Evolutionary conservation across 1,140 invertebrate genomes (phyloP), one percentile per base, ranked within the genome.

Genomic region (Sipha flava): DNA sequence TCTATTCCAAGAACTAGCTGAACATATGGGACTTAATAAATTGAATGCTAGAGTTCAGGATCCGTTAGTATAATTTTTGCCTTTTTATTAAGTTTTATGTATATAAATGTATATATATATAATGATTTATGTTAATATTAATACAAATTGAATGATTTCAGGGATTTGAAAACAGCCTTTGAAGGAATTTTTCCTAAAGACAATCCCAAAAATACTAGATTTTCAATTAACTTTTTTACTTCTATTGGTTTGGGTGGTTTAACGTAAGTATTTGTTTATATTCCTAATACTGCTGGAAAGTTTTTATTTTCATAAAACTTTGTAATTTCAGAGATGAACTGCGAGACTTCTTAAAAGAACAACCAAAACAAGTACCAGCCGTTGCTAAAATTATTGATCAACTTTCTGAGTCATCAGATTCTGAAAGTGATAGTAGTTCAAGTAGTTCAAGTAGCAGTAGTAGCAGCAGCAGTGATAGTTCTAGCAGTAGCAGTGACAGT

Each of bases 201-300:
- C 85, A 94, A 98, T 87, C 97, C 97, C 0, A 92, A 94, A 84
- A 97, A 99, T 85, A 98, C 97, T 0, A 88, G 97, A 84, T 99
- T 99, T 88, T 94, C 98, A 0, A 99, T 99, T 62, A 99, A 99
- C 84, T 99, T 99, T 86, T 99, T 99, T 85, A 99, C 98, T 0
- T 96, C 96, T 1, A 99, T 99, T 85, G 98, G 97, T 82, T 88
- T 99, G 23, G 98, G 97, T 79, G 97, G 96, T 0, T 86, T 99
- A 0, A 99, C 98, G 87, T 90, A 86, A 88, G 88, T 87, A 40
- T 47, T 52, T 26, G 23, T 37, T 62, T n/a, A 54, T 23, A 70
- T 10, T 70, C 7, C 23, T 64, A 16, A 9, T 31, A 47, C 16
- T 57, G 1, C 3, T 21, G 26, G 16, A 6, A 26, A 18, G 26